These are phyloP conservation scores for Oscheius sp. DNA, from an alignment of 2,888 invertebrate genomes.

Conservation along the genomic window DNA sequence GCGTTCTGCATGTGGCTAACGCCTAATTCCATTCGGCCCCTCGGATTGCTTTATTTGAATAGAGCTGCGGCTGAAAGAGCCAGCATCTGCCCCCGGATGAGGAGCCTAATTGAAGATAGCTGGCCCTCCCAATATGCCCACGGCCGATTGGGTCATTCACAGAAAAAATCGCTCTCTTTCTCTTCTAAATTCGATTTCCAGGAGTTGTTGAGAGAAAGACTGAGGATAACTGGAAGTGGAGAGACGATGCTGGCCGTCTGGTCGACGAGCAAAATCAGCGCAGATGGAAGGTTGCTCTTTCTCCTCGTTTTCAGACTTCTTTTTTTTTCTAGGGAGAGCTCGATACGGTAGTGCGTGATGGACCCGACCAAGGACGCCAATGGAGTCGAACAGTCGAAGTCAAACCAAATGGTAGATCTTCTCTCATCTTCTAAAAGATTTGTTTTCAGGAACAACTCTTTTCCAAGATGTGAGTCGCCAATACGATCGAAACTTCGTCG, in stretches of 20 bases:
- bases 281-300: constrained; percentile 44
- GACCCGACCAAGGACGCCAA: constrained; percentile 51
- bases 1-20: constrained; percentile 24
- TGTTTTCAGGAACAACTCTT: constrained; percentile 40
- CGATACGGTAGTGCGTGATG: constrained; percentile 48
- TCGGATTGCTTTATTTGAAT: constrained; percentile 31
- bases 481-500: constrained; percentile 49
- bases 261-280: constrained; percentile 44
- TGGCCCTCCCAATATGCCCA: background rate
- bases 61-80: constrained; percentile 16
- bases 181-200: constrained; percentile 16
- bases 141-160: too few species aligned
- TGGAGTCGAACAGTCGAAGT: constrained; percentile 52
- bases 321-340: constrained; percentile 42
- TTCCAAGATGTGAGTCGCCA: constrained; percentile 57
- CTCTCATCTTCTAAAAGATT: background rate
- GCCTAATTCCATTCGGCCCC: constrained; percentile 26
- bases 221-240: constrained; percentile 55
- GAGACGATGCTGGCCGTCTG: constrained; percentile 46
- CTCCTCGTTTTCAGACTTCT: background rate
- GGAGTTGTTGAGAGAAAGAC: constrained; percentile 52
- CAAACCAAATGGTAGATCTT: constrained; percentile 35
- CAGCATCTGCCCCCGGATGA: constrained; percentile 15
- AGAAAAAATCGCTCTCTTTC: background rate
- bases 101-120: constrained; percentile 22